phyloP scores from a whole-genome alignment of 1,140 invertebrate species.

The Probaryconus sp. region DNA sequence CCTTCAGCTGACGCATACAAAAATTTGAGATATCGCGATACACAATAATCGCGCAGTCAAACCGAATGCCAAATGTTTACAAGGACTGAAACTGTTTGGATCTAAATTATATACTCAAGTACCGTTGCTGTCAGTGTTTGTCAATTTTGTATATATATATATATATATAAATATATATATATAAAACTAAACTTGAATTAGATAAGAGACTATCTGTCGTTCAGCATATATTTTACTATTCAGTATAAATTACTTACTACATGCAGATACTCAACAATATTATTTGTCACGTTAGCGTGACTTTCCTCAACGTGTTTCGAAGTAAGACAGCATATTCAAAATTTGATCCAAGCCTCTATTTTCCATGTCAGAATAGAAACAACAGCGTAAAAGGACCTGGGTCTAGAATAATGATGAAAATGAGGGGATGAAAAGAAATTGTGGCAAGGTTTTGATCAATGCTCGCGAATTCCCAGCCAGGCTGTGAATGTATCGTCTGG shows the following conservation, averaged over 20 bases:
- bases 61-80: constrained; percentile 45
- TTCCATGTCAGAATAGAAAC: constrained; percentile 49
- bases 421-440: constrained; percentile 14
- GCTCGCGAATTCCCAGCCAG: constrained; percentile 72
- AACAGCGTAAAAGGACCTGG: constrained; percentile 18
- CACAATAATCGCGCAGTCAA: constrained; percentile 36
- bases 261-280: constrained; percentile 39
- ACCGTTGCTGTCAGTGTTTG: constrained; percentile 30
- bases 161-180: constrained; percentile 43
- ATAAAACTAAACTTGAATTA: constrained; percentile 23
- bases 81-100: constrained; percentile 56
- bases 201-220: constrained; percentile 23
- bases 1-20: constrained; percentile 46
- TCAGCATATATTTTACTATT: constrained; percentile 34
- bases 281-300: constrained; percentile 31
- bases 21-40: constrained; percentile 26
- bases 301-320: constrained; percentile 13
- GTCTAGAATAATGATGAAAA: no score
- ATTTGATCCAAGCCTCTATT: constrained; percentile 56
- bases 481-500: constrained; percentile 79
- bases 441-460: constrained; percentile 39
- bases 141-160: constrained; percentile 30
- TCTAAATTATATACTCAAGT: constrained; percentile 33
- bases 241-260: constrained; percentile 37
- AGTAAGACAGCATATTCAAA: constrained; percentile 15